Percentiles rank a stretch among this genome's conserved stretches.
phyloP scores from a whole-genome alignment of 2,797 vertebrate genomes.

The Limnodromus scolopaceus region DNA sequence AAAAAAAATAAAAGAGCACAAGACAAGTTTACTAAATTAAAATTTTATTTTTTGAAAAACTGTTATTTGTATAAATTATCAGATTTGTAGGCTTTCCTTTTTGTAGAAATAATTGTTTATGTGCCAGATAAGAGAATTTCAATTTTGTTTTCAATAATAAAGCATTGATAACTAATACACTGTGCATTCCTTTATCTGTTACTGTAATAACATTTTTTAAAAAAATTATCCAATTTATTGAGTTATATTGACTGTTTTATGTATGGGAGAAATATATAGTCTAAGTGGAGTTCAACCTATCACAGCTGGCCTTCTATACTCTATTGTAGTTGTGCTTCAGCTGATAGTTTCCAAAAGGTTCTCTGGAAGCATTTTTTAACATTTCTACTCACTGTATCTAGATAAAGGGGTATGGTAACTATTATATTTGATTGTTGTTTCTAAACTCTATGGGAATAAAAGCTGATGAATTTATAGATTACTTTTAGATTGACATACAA shows the following conservation, averaged over 20 bases:
- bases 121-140: conserved; percentile 88
- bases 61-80: conserved; percentile 99
- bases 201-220: background rate
- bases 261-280: background rate
- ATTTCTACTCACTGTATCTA: background rate
- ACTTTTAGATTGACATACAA: background rate
- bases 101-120: conserved; percentile 91
- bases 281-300: background rate
- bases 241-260: background rate
- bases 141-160: conserved; percentile 93
- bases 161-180: conserved; percentile 85
- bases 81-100: conserved; percentile 94
- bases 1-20: conserved; percentile 85
- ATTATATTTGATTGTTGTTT: background rate
- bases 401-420: background rate
- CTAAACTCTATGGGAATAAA: background rate
- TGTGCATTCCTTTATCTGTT: conserved; percentile 47
- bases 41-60: conserved; percentile 94
- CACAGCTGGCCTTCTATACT: background rate
- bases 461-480: background rate
- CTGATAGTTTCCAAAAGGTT: background rate
- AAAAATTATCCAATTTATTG: background rate
- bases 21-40: conserved; percentile 97
- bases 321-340: background rate
- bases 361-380: background rate